phyloP scores from a whole-genome alignment of 2,888 invertebrate genomes.

The Euphydryas editha region DNA sequence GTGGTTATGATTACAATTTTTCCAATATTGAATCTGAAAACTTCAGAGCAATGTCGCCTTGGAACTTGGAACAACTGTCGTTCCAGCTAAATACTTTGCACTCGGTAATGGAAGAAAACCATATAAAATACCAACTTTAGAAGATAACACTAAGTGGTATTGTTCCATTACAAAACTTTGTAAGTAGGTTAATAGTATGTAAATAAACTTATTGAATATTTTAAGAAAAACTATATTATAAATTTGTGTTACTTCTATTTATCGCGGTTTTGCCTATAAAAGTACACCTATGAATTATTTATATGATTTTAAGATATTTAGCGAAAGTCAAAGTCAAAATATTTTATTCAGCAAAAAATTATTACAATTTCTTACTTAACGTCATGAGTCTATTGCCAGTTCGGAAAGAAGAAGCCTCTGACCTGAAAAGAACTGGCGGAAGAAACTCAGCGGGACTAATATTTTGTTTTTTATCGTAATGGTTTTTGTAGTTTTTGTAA shows the following conservation, averaged over 20 bases:
- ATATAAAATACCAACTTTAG: conserved; percentile 2
- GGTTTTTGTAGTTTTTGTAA: too few species aligned
- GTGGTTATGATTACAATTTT: conserved; percentile 6
- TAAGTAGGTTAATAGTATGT: neutral
- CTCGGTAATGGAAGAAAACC: conserved; percentile 1
- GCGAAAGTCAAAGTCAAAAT: too few species aligned
- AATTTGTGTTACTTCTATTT: neutral
- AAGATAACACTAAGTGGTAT: neutral
- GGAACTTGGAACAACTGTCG: conserved; percentile 6
- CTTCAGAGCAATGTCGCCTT: neutral
- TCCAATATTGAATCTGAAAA: conserved; percentile 1
- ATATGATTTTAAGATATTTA: too few species aligned
- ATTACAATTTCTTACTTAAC: too few species aligned
- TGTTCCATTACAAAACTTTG: neutral
- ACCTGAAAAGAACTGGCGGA: too few species aligned
- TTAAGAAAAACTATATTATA: neutral
- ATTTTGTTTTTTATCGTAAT: too few species aligned
- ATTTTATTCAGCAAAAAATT: too few species aligned
- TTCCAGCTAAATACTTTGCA: conserved; percentile 5
- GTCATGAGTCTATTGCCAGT: too few species aligned
- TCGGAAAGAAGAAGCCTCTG: too few species aligned
- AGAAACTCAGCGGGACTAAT: too few species aligned
- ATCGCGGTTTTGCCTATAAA: neutral
- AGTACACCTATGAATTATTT: too few species aligned
- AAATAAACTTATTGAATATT: neutral